Percentiles rank a stretch among this genome's conserved stretches.
Evolutionary conservation across 2,888 invertebrate genomes (phyloP).

Genomic region (Drosophila nr. perissopoda): DNA sequence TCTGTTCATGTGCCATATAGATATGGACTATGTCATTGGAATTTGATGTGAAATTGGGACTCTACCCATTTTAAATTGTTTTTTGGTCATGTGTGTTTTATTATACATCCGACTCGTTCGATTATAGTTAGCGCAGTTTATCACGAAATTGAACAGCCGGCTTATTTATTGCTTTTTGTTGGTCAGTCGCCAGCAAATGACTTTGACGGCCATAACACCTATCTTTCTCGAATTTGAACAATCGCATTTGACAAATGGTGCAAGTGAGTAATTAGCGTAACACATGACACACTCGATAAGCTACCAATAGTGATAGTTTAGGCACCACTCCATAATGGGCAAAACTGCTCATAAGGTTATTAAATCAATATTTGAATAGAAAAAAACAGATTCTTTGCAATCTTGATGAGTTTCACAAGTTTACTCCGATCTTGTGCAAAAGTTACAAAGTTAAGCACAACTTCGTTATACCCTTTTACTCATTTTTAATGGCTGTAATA

Average conservation of each 20-base stretch:
- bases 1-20: constrained; percentile 34
- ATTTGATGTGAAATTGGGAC: constrained; percentile 8
- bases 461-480: neutral
- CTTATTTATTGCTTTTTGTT: neutral
- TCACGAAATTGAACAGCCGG: constrained; percentile 10
- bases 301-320: neutral
- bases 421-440: neutral
- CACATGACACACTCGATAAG: constrained; percentile 31
- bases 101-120: constrained; percentile 26
- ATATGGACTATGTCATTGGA: constrained; percentile 19
- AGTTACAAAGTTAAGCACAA: neutral
- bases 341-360: neutral
- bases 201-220: constrained; percentile 1
- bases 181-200: neutral
- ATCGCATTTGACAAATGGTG: constrained; percentile 34
- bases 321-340: neutral
- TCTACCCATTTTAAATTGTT: neutral
- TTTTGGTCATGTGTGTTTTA: constrained; percentile 32
- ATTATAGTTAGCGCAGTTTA: constrained; percentile 35
- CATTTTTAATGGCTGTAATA: neutral
- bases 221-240: constrained; percentile 31
- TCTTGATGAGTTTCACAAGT: neutral
- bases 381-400: neutral
- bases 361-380: neutral
- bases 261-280: constrained; percentile 31